Percentiles rank a stretch among this genome's conserved stretches.
These are phyloP conservation scores for Cyrtorhinus lividipennis DNA, from an alignment of 1,140 invertebrate genomes.

Conservation along the genomic window DNA sequence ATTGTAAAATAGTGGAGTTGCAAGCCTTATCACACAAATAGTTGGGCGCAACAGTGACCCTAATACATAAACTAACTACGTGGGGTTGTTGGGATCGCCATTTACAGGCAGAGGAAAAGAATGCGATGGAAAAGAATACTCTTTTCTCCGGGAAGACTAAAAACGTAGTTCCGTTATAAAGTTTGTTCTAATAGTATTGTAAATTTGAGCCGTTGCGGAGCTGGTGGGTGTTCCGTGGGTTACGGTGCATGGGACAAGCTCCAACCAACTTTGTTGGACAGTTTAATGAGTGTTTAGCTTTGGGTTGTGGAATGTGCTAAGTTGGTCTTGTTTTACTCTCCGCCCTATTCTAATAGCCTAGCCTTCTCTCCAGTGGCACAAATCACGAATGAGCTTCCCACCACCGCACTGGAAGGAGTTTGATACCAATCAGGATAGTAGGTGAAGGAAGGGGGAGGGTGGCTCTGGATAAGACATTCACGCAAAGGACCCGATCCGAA, in stretches of 20 bases:
- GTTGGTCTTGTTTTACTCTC: constrained; percentile 12
- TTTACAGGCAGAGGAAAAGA: too few relatives aligned
- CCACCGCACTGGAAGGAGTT: background rate
- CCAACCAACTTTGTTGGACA: constrained; percentile 15
- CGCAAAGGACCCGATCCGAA: too few relatives aligned
- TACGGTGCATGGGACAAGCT: constrained; percentile 14
- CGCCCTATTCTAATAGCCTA: constrained; percentile 7
- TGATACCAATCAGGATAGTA: constrained; percentile 14
- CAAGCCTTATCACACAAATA: too few relatives aligned
- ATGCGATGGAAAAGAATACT: too few relatives aligned
- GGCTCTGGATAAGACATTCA: too few relatives aligned
- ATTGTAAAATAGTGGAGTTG: too few relatives aligned
- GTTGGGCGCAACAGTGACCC: too few relatives aligned
- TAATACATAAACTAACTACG: too few relatives aligned
- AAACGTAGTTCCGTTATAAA: background rate
- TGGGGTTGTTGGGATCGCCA: too few relatives aligned
- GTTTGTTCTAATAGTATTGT: background rate
- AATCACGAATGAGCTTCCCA: constrained; percentile 9
- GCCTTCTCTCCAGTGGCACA: background rate
- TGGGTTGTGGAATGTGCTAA: constrained; percentile 15
- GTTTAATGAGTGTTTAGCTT: constrained; percentile 16
- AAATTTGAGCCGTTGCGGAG: background rate
- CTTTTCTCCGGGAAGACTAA: background rate
- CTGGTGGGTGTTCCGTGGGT: background rate
- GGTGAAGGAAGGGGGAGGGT: too few relatives aligned